A percentile compares a stretch with the other conserved stretches of the same genome.
Evolutionary conservation across 2,888 invertebrate genomes (phyloP).

Genomic region (Calameuta filiformis): DNA sequence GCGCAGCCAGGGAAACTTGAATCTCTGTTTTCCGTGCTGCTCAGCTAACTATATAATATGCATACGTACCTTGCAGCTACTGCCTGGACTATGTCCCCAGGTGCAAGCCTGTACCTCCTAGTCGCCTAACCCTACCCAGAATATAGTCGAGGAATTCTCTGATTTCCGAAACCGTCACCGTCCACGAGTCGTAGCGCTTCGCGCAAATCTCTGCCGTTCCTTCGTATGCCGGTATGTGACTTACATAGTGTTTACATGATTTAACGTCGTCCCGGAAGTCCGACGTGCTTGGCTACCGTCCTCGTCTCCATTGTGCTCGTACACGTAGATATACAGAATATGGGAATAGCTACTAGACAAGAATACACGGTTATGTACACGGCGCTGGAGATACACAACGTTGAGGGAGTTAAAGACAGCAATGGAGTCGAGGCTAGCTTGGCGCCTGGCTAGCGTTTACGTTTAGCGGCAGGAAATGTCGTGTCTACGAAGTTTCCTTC

Average conservation of each 20-base stretch:
- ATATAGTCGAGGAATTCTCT: neutral
- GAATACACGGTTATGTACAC: neutral
- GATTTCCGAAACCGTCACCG: neutral
- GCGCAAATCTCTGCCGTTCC: neutral
- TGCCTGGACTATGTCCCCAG: neutral
- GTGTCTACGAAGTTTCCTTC: conserved; percentile 55
- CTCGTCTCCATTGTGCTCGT: neutral
- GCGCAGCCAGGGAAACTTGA: neutral
- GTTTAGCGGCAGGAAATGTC: conserved; percentile 51
- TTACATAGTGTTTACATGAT: conserved; percentile 57
- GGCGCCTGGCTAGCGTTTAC: conserved; percentile 20
- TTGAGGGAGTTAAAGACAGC: neutral
- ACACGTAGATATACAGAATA: neutral
- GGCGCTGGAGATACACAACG: neutral
- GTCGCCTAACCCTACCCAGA: neutral
- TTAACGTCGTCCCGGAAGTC: conserved; percentile 37
- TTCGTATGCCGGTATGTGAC: conserved; percentile 22
- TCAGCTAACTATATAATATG: neutral
- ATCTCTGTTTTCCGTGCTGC: neutral
- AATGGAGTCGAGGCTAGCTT: neutral
- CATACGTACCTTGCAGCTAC: neutral
- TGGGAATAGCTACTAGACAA: neutral
- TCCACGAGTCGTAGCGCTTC: neutral
- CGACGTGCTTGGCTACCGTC: neutral
- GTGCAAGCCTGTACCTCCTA: neutral